Conservation (phyloP, 2,888 invertebrate genomes). For the Sabellastarte sp. region DNA sequence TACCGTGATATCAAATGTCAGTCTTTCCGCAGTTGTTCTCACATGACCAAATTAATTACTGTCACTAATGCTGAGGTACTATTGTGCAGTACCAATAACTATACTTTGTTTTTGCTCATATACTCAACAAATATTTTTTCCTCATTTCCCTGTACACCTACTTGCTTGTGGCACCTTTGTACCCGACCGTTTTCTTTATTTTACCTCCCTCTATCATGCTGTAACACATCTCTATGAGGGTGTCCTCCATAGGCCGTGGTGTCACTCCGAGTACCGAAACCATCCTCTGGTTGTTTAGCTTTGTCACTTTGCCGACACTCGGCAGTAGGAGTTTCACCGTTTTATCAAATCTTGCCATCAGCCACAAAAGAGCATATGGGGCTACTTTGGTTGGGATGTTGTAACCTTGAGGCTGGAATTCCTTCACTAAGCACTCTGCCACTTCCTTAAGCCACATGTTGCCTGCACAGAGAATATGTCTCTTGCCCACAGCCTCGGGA, state of each 20-base stretch:
- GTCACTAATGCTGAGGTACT: too few species aligned
- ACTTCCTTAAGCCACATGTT: slow-evolving; percentile 48
- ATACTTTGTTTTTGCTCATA: too few species aligned
- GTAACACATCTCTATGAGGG: slow-evolving; percentile 63
- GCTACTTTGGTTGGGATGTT: slow-evolving; percentile 57
- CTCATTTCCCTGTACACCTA: too few species aligned
- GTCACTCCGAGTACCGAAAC: slow-evolving; percentile 60
- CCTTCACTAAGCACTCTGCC: slow-evolving; percentile 53
- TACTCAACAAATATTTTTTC: too few species aligned
- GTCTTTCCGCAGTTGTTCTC: too few species aligned
- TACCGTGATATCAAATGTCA: too few species aligned
- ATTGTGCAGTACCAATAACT: too few species aligned
- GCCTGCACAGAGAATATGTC: background rate
- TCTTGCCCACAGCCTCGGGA: slow-evolving; percentile 37
- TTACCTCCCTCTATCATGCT: slow-evolving; percentile 62
- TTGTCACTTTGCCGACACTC: slow-evolving; percentile 50
- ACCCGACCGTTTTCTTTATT: slow-evolving; percentile 54
- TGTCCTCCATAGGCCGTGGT: slow-evolving; percentile 58
- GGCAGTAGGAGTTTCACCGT: slow-evolving; percentile 59
- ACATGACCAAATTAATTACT: too few species aligned
- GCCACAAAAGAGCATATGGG: slow-evolving; percentile 57
- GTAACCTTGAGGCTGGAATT: slow-evolving; percentile 58
- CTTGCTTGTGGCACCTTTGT: slow-evolving; percentile 16
- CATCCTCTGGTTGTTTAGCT: slow-evolving; percentile 58
- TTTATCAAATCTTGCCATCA: slow-evolving; percentile 59